Conservation (phyloP, 2,888 invertebrate genomes). For the Acanthococcus lagerstroemiae region DNA sequence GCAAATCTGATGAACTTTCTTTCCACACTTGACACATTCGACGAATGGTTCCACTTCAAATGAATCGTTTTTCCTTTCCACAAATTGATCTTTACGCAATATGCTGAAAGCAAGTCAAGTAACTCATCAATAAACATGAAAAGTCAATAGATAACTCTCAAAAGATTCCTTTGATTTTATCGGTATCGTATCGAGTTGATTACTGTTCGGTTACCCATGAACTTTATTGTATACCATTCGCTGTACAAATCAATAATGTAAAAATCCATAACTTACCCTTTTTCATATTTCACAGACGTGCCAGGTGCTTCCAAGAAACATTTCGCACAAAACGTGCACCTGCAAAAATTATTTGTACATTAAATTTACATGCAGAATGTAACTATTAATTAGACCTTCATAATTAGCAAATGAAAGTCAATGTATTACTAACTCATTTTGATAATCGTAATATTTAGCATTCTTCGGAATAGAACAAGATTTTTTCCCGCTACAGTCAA, state of each 20-base stretch:
- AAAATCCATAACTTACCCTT: background rate
- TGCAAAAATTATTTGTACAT: no score
- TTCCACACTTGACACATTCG: background rate
- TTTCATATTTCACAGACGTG: background rate
- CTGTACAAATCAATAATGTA: no score
- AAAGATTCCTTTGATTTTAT: background rate
- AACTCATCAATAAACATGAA: background rate
- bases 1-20: slow-evolving; percentile 1
- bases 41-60: background rate
- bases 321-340: background rate
- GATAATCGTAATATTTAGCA: background rate
- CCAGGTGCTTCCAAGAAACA: background rate
- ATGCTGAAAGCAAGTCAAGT: background rate
- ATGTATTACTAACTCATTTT: background rate
- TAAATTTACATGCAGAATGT: background rate
- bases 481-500: background rate
- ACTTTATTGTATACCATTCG: no score
- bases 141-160: background rate
- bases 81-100: background rate
- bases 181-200: background rate
- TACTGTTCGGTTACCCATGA: background rate
- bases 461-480: background rate
- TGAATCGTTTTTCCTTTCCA: background rate
- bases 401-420: background rate
- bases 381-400: background rate